Evolutionary conservation across 2,888 invertebrate species (phyloP).

Genomic region (Diachrysia chrysitis): DNA sequence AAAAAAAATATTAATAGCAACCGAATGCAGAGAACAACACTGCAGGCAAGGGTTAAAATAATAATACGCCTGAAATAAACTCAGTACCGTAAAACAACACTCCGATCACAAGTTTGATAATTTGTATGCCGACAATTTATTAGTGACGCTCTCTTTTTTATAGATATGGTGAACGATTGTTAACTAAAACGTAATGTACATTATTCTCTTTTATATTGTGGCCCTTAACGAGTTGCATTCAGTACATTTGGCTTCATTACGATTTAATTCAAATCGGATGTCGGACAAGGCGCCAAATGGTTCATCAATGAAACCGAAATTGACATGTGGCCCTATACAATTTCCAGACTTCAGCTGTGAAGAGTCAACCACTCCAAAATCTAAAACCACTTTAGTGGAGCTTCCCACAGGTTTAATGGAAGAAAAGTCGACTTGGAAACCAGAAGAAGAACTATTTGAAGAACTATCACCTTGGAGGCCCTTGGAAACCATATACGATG

Average conservation of each 20-base stretch:
- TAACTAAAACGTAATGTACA: conserved; percentile 28
- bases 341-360: conserved; percentile 16
- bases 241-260: conserved; percentile 17
- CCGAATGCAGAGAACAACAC: background rate
- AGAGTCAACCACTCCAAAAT: background rate
- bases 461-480: background rate
- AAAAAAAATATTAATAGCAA: too few relatives aligned
- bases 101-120: background rate
- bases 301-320: background rate
- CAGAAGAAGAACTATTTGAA: background rate
- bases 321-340: background rate
- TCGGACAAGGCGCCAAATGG: background rate
- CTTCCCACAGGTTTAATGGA: background rate
- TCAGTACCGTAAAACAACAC: conserved; percentile 31
- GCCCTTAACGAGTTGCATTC: conserved; percentile 6
- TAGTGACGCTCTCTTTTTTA: conserved; percentile 10
- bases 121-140: conserved; percentile 1
- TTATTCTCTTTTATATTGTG: conserved; percentile 17
- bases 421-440: background rate
- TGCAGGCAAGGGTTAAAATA: conserved; percentile 6
- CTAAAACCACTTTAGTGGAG: background rate
- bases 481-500: background rate
- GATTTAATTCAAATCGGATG: background rate
- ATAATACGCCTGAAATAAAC: conserved; percentile 10
- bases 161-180: conserved; percentile 15